These are phyloP conservation scores for Tor tambroides DNA, from an alignment of 2,113 vertebrate genomes.

Conservation along the genomic window DNA sequence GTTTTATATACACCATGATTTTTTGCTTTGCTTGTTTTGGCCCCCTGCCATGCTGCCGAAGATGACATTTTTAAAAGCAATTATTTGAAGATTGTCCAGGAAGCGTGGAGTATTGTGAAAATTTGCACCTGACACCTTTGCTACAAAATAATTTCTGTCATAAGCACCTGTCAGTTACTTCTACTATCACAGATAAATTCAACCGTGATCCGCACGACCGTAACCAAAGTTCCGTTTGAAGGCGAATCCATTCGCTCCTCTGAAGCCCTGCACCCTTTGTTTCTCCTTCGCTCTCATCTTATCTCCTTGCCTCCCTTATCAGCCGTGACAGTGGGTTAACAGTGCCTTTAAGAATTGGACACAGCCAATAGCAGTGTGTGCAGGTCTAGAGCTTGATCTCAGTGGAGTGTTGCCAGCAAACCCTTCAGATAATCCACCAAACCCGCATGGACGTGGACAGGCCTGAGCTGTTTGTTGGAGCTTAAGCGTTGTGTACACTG, in stretches of 20 bases:
- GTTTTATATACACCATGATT: neutral
- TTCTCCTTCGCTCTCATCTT: constrained; percentile 65
- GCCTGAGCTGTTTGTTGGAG: neutral
- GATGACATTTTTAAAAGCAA: constrained; percentile 35
- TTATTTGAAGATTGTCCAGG: constrained; percentile 44
- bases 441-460: neutral
- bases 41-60: neutral
- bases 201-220: neutral
- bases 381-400: constrained; percentile 51
- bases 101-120: constrained; percentile 39
- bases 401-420: constrained; percentile 49
- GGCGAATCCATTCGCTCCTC: constrained; percentile 45
- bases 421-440: constrained; percentile 40
- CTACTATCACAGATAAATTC: neutral
- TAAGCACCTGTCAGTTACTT: neutral
- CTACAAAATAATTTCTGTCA: neutral
- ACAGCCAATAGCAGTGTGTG: constrained; percentile 58
- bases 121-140: constrained; percentile 23
- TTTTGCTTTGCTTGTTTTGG: neutral
- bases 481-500: constrained; percentile 22
- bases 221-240: neutral
- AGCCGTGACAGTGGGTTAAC: constrained; percentile 62
- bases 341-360: constrained; percentile 64
- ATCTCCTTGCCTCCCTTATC: constrained; percentile 69
- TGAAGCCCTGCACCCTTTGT: constrained; percentile 59